These are phyloP conservation scores for Holothuria scabra DNA, from an alignment of 53 echinoderm and acorn worm species.

Conservation along the genomic window DNA sequence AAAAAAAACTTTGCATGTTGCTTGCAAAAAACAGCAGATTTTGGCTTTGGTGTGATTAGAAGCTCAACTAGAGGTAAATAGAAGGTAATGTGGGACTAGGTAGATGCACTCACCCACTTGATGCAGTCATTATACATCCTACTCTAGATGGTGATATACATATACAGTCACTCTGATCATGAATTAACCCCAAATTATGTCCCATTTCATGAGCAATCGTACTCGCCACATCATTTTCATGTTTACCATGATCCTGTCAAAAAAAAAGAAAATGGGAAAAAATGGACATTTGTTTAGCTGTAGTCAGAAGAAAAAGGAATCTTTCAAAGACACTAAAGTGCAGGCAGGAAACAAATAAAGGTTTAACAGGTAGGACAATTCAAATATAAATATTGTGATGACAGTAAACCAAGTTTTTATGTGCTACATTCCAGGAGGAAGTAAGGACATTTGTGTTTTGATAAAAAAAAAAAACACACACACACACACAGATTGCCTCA, in stretches of 20 bases:
- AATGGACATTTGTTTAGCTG: not conserved
- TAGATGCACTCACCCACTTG: slow-evolving; percentile 83
- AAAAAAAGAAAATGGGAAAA: too few species aligned
- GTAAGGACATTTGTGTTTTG: too few species aligned
- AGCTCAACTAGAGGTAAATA: too few species aligned
- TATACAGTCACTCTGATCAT: slow-evolving; percentile 66
- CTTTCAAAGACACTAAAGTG: not conserved
- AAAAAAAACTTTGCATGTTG: too few species aligned
- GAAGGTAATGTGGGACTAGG: too few species aligned
- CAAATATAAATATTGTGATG: too few species aligned
- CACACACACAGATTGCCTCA: too few species aligned
- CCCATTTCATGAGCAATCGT: slow-evolving; percentile 97
- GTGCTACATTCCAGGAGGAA: too few species aligned
- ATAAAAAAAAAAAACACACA: too few species aligned
- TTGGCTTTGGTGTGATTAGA: too few species aligned
- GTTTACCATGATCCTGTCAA: slow-evolving; percentile 75
- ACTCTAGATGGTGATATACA: slow-evolving; percentile 66
- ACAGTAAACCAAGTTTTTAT: too few species aligned
- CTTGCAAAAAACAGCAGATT: too few species aligned
- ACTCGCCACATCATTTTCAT: slow-evolving; percentile 81
- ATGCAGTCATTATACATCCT: slow-evolving; percentile 93
- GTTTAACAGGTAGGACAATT: not conserved
- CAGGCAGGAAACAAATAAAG: not conserved
- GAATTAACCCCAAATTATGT: slow-evolving; percentile 89
- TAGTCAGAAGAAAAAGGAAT: not conserved